Conservation (phyloP, 2,113 vertebrate species). For the Crypturellus undulatus region DNA sequence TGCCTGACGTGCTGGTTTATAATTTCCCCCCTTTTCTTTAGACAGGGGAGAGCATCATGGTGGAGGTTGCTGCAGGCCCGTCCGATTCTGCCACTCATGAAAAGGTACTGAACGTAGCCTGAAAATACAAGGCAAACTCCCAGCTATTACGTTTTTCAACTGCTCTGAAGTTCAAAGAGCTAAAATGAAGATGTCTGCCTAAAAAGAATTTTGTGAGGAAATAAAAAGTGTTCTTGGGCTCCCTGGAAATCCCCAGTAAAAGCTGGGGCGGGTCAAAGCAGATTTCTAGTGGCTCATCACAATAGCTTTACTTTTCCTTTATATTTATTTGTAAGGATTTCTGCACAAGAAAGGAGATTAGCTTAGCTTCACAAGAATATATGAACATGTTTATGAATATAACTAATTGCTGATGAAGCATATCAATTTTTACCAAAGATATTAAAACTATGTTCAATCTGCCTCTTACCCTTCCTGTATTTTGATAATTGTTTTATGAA, state of each 20-base stretch:
- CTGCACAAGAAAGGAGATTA: neutral
- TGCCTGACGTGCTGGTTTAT: neutral
- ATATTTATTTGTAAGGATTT: neutral
- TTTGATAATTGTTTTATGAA: neutral
- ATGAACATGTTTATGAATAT: neutral
- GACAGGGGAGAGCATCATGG: slow-evolving; percentile 97
- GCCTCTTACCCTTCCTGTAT: neutral
- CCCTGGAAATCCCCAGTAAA: neutral
- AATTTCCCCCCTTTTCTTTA: slow-evolving; percentile 36
- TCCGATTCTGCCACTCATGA: slow-evolving; percentile 90
- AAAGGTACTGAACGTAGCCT: slow-evolving; percentile 81
- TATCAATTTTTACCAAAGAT: neutral
- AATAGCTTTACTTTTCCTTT: neutral
- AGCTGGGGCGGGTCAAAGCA: neutral
- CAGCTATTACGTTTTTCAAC: neutral
- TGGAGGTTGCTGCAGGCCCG: slow-evolving; percentile 94
- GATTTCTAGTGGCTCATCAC: neutral
- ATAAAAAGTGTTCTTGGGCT: neutral
- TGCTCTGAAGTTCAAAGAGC: neutral
- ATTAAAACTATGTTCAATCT: neutral
- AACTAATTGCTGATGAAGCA: neutral
- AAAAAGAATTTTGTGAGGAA: neutral
- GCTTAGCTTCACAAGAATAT: neutral
- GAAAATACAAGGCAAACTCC: neutral
- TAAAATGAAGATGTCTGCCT: neutral